Conservation (phyloP, 2,888 invertebrate species). For the Ichneumoninae sp. region DNA sequence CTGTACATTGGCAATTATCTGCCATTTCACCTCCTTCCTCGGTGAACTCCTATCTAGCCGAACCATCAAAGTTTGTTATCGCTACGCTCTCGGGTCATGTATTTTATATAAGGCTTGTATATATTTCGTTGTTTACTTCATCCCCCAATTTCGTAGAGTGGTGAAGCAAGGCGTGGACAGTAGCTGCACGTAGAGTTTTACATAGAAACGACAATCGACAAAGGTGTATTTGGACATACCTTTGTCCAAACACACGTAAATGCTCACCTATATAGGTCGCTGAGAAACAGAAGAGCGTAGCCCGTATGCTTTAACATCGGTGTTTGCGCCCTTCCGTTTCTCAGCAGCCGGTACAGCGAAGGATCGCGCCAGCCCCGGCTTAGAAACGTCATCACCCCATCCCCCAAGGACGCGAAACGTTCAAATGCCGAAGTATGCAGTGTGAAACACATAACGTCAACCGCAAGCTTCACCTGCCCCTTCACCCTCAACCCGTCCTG, state of each 20-base stretch:
- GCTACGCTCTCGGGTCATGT: slow-evolving; percentile 13
- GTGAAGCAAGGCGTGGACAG: neutral
- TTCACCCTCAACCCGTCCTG: neutral
- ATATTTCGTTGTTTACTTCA: neutral
- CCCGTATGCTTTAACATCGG: too few relatives aligned
- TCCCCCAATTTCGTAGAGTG: neutral
- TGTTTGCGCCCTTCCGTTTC: too few relatives aligned
- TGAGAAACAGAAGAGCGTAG: neutral
- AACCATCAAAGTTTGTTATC: slow-evolving; percentile 37
- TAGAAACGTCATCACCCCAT: slow-evolving; percentile 48
- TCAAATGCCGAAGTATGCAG: slow-evolving; percentile 73
- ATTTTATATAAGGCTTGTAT: neutral
- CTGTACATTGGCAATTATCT: slow-evolving; percentile 13
- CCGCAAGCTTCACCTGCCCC: neutral
- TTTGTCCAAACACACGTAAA: neutral
- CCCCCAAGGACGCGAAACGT: slow-evolving; percentile 59
- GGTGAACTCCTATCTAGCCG: slow-evolving; percentile 19
- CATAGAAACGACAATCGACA: neutral
- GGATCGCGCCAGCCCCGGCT: slow-evolving; percentile 1
- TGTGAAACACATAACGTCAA: slow-evolving; percentile 45
- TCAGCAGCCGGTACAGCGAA: neutral
- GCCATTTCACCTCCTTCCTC: neutral
- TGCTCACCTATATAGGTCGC: neutral
- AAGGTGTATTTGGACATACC: neutral
- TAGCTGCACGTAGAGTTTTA: neutral